Conservation (phyloP, 2,113 vertebrate species). For the Calonectris borealis region DNA sequence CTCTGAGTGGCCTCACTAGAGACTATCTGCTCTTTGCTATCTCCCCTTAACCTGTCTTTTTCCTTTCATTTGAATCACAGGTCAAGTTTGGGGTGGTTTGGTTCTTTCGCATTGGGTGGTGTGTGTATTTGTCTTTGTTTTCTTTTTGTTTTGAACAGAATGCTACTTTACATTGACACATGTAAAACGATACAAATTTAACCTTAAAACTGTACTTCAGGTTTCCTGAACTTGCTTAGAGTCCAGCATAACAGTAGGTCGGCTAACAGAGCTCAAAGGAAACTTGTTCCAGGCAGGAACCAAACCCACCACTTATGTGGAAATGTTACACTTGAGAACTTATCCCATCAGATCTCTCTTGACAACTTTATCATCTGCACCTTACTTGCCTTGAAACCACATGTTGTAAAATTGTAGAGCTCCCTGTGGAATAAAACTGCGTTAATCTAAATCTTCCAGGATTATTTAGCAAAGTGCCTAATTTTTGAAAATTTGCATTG, state of each 20-base stretch:
- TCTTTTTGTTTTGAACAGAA: background rate
- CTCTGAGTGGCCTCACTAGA: background rate
- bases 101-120: background rate
- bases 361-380: background rate
- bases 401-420: background rate
- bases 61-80: background rate
- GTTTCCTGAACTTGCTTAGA: background rate
- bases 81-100: background rate
- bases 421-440: background rate
- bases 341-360: background rate
- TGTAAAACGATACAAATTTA: background rate
- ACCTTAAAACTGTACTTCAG: background rate
- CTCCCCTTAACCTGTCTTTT: background rate
- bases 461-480: background rate
- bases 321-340: background rate
- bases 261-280: background rate
- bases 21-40: background rate
- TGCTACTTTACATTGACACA: background rate
- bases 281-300: background rate
- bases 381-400: background rate
- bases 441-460: background rate
- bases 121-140: background rate
- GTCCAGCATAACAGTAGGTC: background rate
- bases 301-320: background rate
- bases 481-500: background rate